phyloP scores from a whole-genome alignment of 2,113 vertebrate species.

The Phaethornis superciliosus region DNA sequence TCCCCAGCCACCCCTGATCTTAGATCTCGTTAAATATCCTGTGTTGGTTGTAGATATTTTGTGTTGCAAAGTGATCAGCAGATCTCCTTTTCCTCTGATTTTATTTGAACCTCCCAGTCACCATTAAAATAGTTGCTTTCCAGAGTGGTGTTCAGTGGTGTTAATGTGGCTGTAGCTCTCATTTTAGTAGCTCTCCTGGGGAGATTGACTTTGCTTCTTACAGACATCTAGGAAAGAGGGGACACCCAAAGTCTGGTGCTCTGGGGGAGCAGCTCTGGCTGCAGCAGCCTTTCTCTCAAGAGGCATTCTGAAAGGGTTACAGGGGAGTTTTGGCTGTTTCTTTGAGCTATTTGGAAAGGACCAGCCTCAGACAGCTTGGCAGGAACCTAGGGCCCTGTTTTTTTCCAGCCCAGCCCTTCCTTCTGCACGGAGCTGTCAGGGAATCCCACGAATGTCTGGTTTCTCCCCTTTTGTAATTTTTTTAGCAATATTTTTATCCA shows the following conservation, averaged over 20 bases:
- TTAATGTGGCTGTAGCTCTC: neutral
- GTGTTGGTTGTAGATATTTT: neutral
- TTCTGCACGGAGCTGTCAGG: conserved; percentile 87
- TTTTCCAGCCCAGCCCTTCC: conserved; percentile 91
- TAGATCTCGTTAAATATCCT: neutral
- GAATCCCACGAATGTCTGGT: conserved; percentile 91
- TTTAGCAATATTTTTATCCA: conserved; percentile 72
- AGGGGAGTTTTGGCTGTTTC: conserved; percentile 73
- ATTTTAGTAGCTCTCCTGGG: neutral
- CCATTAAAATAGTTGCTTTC: neutral
- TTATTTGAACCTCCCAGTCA: conserved; percentile 6
- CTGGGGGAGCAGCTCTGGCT: neutral
- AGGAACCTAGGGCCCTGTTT: conserved; percentile 82
- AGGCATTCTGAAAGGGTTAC: conserved; percentile 74
- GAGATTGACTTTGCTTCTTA: neutral
- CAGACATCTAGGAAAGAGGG: neutral
- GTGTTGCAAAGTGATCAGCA: neutral
- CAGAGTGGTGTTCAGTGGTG: neutral
- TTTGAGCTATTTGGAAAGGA: conserved; percentile 84
- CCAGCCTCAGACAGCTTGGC: conserved; percentile 88
- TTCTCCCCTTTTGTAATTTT: conserved; percentile 77
- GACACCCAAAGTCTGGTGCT: neutral
- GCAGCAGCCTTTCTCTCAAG: neutral
- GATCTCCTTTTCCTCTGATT: neutral
- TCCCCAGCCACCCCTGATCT: neutral